phyloP scores from a whole-genome alignment of 1,140 invertebrate genomes.

The Vollenhovia emeryi region DNA sequence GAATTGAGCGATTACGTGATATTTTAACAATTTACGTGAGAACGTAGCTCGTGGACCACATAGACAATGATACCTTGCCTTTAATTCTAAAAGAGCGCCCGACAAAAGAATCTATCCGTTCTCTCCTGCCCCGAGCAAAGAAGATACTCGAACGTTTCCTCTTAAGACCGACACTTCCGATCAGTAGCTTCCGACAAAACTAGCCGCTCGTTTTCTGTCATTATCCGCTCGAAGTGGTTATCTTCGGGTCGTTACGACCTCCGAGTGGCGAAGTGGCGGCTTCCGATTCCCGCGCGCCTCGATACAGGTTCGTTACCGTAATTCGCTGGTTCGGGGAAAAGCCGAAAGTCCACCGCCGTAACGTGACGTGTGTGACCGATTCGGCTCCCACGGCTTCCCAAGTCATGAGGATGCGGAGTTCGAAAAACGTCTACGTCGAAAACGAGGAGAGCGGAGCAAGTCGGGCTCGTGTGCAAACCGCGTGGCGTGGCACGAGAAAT shows the following conservation, averaged over 20 bases:
- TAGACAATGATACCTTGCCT: neutral
- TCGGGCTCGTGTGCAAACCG: neutral
- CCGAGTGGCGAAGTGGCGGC: constrained; percentile 39
- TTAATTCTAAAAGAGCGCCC: neutral
- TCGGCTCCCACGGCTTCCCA: neutral
- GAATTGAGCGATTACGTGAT: neutral
- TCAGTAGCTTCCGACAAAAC: constrained; percentile 48
- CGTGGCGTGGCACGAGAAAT: neutral
- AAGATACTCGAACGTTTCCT: constrained; percentile 43
- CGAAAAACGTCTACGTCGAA: neutral
- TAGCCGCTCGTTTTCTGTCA: constrained; percentile 46
- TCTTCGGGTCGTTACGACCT: constrained; percentile 27
- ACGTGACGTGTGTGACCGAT: neutral
- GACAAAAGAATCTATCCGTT: neutral
- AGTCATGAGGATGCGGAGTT: neutral
- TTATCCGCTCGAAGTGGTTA: constrained; percentile 20
- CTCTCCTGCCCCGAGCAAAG: constrained; percentile 9
- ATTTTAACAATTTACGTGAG: neutral
- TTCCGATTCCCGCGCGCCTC: constrained; percentile 34
- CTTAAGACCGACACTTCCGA: constrained; percentile 45
- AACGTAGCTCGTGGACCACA: neutral
- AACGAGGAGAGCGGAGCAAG: neutral
- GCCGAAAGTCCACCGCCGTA: neutral
- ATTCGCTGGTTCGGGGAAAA: constrained; percentile 7
- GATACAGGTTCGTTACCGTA: constrained; percentile 65